A percentile compares a stretch with the other conserved stretches of the same genome.
Conservation (phyloP, 2,888 invertebrate species). For the Eristalis tenax region DNA sequence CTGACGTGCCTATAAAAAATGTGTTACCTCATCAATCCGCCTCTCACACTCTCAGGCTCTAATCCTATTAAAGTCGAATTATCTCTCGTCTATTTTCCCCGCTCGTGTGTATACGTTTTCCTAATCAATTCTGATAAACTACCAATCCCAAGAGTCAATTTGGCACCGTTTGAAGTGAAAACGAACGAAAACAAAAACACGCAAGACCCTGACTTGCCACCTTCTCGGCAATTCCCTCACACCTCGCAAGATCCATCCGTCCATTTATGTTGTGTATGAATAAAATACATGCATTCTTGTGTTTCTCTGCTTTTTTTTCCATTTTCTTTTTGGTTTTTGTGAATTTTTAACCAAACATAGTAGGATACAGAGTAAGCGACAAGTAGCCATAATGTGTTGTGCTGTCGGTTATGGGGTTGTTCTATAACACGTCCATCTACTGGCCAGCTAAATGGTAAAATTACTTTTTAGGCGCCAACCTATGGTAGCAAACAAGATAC, state of each 20-base stretch:
- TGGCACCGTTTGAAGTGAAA: slow-evolving; percentile 22
- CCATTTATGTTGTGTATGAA: background rate
- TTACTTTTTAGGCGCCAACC: slow-evolving; percentile 64
- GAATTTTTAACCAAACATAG: slow-evolving; percentile 12
- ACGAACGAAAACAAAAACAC: background rate
- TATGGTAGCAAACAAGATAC: slow-evolving; percentile 23
- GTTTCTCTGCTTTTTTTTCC: too few relatives aligned
- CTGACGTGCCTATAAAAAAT: slow-evolving; percentile 9
- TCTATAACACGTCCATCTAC: slow-evolving; percentile 54
- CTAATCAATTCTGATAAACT: slow-evolving; percentile 55
- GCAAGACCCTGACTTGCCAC: slow-evolving; percentile 9
- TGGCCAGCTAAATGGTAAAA: slow-evolving; percentile 48
- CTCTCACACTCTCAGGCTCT: background rate
- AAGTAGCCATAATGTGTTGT: slow-evolving; percentile 46
- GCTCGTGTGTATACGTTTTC: background rate
- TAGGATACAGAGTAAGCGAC: slow-evolving; percentile 11
- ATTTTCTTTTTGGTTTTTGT: too few relatives aligned
- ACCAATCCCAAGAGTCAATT: slow-evolving; percentile 43
- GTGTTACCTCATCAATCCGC: slow-evolving; percentile 8
- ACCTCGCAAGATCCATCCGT: background rate
- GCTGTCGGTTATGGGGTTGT: slow-evolving; percentile 49
- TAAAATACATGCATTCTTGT: background rate
- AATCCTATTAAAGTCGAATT: slow-evolving; percentile 33
- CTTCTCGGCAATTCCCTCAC: background rate
- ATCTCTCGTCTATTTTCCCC: slow-evolving; percentile 2